These are phyloP conservation scores for Desmophyllum pertusum DNA, from an alignment of 92 coral and sea anemone genomes.

Conservation along the genomic window DNA sequence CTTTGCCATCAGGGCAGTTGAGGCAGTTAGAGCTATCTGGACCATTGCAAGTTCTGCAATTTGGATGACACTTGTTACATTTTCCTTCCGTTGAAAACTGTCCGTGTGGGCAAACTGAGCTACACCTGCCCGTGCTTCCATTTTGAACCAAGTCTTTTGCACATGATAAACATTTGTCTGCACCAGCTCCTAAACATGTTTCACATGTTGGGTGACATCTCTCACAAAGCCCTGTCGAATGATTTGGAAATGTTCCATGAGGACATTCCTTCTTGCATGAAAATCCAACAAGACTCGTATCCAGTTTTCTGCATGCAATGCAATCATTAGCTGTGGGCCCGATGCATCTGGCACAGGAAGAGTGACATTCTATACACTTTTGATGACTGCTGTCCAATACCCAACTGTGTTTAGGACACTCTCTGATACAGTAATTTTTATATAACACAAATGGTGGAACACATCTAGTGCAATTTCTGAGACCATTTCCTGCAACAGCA, in stretches of 20 bases:
- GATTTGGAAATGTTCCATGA: constrained; percentile 72
- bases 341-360: constrained; percentile 81
- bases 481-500: constrained; percentile 79
- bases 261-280: constrained; percentile 75
- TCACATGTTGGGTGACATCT: constrained; percentile 90
- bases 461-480: constrained; percentile 82
- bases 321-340: constrained; percentile 90
- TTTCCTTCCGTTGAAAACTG: constrained; percentile 53
- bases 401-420: constrained; percentile 81
- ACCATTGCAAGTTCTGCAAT: constrained; percentile 89
- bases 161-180: constrained; percentile 68
- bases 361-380: constrained; percentile 77
- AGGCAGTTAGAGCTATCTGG: constrained; percentile 70
- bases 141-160: constrained; percentile 61
- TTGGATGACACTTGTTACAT: constrained; percentile 68
- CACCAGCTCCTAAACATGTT: constrained; percentile 72
- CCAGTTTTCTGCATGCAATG: constrained; percentile 65
- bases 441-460: constrained; percentile 79
- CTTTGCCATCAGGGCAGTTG: constrained; percentile 61
- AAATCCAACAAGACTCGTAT: constrained; percentile 70
- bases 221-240: constrained; percentile 70
- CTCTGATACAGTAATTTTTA: constrained; percentile 77
- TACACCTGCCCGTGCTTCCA: constrained; percentile 53
- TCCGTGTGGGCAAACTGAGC: constrained; percentile 69
- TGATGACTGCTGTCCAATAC: constrained; percentile 58